Evolutionary conservation across 2,797 vertebrate genomes (phyloP), one percentile per base, ranked within the genome.

Genomic region (Bradypodion ventrale): DNA sequence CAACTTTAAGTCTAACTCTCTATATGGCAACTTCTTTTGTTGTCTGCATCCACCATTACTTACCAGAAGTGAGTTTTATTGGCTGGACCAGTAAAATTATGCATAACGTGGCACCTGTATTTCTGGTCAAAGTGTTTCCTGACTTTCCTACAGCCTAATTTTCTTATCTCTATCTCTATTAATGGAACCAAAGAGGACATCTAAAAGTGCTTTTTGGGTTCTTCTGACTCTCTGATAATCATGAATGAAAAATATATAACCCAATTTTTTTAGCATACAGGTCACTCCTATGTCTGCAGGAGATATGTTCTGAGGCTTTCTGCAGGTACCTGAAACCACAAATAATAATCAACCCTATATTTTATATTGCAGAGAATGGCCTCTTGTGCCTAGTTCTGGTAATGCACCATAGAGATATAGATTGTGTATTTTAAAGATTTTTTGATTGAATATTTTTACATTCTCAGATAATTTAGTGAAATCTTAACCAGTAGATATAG

Each of bases 171-270:
- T 52, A 46, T 72, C 56, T 72, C 66, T 44, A 49, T 65, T 78
- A 78, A 84, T 52, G 42, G 69, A 79, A 63, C 32, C 44, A 60
- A 65, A 73, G 59, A 40, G 42, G 44, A n/a, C 32, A 73, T 37
- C 40, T 68, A 15, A 68, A 85, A 80, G 78, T 66, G 69, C 46
- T 76, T 76, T 73, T 73, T 84, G 69, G 77, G 68, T 63, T 65
- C 44, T 40, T 62, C 68, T 72, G 52, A 10, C 56, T 73, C 29
- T 63, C 42, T 63, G 42, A 69, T 78, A 65, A 42, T 73, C 84
- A 84, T 44, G 44, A 75, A 78, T 21, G 35, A 65, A 84, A 79
- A 65, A n/a, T n/a, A n/a, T n/a, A n/a, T n/a, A n/a, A n/a, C n/a
- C n/a, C n/a, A n/a, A n/a, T n/a, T n/a, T n/a, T n/a, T n/a, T n/a